Conservation (phyloP, 2,797 vertebrate species). For the Myiotriccus ornatus region DNA sequence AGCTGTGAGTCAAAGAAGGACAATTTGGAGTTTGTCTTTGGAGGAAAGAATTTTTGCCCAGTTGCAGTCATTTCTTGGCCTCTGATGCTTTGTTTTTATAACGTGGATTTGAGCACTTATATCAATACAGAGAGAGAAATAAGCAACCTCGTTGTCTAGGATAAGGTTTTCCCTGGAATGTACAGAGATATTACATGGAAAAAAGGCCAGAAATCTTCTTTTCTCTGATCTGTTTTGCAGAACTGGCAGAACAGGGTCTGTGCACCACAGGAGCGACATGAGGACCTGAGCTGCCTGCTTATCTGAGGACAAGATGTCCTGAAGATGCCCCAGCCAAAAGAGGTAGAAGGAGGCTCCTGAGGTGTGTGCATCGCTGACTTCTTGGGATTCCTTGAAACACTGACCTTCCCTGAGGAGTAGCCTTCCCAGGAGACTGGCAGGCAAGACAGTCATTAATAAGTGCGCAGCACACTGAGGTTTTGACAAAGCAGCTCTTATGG, state of each 20-base stretch:
- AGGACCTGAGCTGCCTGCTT: neutral
- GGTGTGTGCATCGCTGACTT: neutral
- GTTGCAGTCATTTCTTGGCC: neutral
- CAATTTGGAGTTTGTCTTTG: neutral
- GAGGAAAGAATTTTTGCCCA: neutral
- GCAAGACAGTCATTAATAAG: neutral
- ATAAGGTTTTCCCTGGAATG: neutral
- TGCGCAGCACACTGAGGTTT: neutral
- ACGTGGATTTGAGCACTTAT: neutral
- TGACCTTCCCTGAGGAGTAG: neutral
- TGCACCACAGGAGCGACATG: fast-evolving
- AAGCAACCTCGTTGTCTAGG: neutral
- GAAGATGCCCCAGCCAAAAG: neutral
- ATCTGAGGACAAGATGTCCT: neutral
- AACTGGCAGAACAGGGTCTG: neutral
- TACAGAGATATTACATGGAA: fast-evolving
- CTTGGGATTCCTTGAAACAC: neutral
- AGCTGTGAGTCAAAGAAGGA: neutral
- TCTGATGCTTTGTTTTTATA: neutral
- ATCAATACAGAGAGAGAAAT: neutral
- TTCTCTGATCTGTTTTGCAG: neutral
- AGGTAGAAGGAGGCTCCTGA: neutral
- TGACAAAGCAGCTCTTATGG: neutral
- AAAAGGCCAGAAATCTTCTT: neutral
- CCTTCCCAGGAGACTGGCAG: neutral